Evolutionary conservation across 1,140 invertebrate species (phyloP).

Genomic region (Lepidostoma basale): DNA sequence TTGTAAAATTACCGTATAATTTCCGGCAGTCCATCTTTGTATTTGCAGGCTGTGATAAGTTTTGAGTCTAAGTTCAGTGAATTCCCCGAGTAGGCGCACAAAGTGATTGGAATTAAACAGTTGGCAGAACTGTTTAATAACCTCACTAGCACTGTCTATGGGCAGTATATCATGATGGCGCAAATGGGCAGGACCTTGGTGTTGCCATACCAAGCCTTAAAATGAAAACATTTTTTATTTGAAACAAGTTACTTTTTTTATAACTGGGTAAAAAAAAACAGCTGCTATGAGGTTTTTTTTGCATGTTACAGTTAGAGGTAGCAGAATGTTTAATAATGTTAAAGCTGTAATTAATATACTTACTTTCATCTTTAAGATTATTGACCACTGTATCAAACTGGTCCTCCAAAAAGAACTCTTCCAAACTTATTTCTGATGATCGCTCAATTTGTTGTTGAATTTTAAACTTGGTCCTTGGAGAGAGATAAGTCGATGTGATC

Average conservation of each 20-base stretch:
- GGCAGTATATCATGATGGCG: conserved; percentile 66
- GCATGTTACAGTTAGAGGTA: no score
- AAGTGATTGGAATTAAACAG: conserved; percentile 63
- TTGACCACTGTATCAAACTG: conserved; percentile 56
- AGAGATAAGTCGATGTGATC: conserved; percentile 61
- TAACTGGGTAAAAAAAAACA: background rate
- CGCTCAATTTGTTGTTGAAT: conserved; percentile 65
- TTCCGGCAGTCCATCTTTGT: conserved; percentile 70
- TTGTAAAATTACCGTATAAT: conserved; percentile 61
- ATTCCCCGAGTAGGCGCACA: conserved; percentile 65
- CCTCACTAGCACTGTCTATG: conserved; percentile 51
- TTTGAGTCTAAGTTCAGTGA: conserved; percentile 65
- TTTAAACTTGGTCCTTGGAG: conserved; percentile 52
- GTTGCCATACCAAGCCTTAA: conserved; percentile 63
- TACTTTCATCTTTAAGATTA: conserved; percentile 54
- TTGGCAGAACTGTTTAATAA: conserved; percentile 46
- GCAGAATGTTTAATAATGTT: background rate
- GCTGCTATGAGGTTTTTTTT: no score
- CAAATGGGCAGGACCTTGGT: conserved; percentile 66
- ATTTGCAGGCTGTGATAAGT: conserved; percentile 64
- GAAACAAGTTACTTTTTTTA: background rate
- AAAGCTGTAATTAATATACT: conserved; percentile 25
- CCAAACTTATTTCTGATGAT: conserved; percentile 64
- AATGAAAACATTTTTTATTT: background rate
- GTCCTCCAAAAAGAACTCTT: conserved; percentile 60